phyloP scores from a whole-genome alignment of 2,113 vertebrate species.

The Alethe diademata region DNA sequence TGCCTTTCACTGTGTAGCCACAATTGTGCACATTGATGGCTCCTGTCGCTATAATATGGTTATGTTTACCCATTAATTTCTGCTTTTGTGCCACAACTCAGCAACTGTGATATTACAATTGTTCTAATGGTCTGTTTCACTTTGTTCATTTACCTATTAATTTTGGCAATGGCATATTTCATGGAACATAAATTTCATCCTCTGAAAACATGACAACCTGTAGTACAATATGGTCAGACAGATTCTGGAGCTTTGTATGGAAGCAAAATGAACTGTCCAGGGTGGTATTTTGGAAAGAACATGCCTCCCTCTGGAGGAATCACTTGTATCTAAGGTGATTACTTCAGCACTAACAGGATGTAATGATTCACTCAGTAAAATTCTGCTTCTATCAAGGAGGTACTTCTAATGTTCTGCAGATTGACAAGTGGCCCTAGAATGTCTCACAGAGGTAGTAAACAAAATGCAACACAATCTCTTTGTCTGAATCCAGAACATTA shows the following conservation, averaged over 20 bases:
- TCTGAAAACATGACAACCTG: constrained; percentile 63
- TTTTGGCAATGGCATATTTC: constrained; percentile 72
- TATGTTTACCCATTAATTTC: constrained; percentile 58
- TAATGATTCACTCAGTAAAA: constrained; percentile 57
- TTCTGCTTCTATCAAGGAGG: not conserved
- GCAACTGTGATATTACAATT: constrained; percentile 43
- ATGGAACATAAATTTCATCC: constrained; percentile 68
- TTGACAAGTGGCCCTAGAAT: not conserved
- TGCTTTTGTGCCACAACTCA: constrained; percentile 57
- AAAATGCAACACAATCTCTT: not conserved
- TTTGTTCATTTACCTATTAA: constrained; percentile 76
- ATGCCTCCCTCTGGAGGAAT: not conserved
- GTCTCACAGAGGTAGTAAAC: constrained; percentile 35
- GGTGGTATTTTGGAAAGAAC: constrained; percentile 29
- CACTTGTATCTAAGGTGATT: not conserved
- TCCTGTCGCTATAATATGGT: constrained; percentile 36
- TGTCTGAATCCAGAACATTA: not conserved
- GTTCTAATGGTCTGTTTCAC: constrained; percentile 68
- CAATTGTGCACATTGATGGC: constrained; percentile 26
- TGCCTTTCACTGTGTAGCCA: constrained; percentile 42
- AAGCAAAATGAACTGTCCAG: constrained; percentile 46
- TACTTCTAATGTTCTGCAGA: constrained; percentile 19
- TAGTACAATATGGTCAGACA: constrained; percentile 35
- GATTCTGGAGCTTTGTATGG: not conserved
- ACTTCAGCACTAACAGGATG: constrained; percentile 20